These are phyloP conservation scores for Molossus molossus DNA, from an alignment of 2,797 vertebrate genomes.

Conservation along the genomic window DNA sequence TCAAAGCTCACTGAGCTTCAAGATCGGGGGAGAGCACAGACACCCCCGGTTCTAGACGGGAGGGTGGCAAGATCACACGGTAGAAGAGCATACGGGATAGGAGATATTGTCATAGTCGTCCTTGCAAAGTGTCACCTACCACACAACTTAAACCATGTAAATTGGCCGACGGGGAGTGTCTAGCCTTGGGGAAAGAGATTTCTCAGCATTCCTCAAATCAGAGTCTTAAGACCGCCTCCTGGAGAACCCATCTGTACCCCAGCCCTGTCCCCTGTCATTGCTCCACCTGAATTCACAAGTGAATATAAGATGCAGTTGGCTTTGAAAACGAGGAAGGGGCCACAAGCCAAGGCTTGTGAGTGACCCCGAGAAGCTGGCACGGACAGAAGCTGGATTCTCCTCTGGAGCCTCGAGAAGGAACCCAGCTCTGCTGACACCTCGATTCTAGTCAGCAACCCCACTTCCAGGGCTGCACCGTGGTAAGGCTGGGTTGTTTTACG, in stretches of 20 bases:
- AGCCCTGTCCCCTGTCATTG: neutral
- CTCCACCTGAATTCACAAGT: neutral
- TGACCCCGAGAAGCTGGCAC: neutral
- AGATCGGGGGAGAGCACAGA: neutral
- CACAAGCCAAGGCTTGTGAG: too few species aligned
- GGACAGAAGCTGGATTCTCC: accelerated
- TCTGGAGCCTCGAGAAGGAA: neutral
- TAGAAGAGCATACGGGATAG: neutral
- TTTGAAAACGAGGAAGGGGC: neutral
- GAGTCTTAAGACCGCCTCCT: neutral
- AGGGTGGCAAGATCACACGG: neutral
- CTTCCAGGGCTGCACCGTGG: neutral
- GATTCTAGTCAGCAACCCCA: neutral
- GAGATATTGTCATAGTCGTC: neutral
- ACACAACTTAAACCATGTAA: neutral
- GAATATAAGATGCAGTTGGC: neutral
- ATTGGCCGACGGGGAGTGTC: neutral
- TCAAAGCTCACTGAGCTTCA: neutral
- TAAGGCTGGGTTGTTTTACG: neutral
- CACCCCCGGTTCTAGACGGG: neutral
- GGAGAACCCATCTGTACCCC: neutral
- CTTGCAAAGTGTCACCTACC: neutral
- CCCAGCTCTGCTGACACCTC: neutral
- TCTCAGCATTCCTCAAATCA: neutral
- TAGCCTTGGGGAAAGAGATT: neutral